phyloP scores from a whole-genome alignment of 37 sponge, comb jelly and placozoan species.

The Beroe ovata region DNA sequence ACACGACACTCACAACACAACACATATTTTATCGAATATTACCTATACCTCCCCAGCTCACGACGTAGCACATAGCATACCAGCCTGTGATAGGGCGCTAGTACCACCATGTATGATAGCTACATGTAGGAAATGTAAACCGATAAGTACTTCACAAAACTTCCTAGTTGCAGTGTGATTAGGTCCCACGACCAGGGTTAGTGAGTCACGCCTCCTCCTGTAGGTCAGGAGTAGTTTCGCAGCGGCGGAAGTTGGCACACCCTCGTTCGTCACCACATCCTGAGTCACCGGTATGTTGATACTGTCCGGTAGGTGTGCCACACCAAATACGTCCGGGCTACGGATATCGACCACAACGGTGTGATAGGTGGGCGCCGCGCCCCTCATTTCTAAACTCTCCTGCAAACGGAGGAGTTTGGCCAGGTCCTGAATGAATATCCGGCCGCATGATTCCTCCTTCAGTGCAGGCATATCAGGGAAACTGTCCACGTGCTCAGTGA shows the following conservation, averaged over 20 bases:
- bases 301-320: conserved; percentile 49
- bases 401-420: conserved; percentile 23
- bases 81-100: conserved; percentile 55
- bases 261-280: conserved; percentile 25
- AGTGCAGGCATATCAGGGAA: conserved; percentile 33
- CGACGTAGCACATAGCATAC: conserved; percentile 39
- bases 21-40: neutral
- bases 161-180: neutral
- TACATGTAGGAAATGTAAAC: conserved; percentile 39
- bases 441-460: conserved; percentile 32
- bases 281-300: conserved; percentile 13
- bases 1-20: neutral
- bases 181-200: conserved; percentile 52
- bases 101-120: conserved; percentile 39
- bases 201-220: neutral
- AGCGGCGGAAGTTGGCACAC: neutral
- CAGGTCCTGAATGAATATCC: conserved; percentile 54
- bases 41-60: too few species aligned
- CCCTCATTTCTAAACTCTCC: conserved; percentile 37
- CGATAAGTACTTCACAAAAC: conserved; percentile 41
- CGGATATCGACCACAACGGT: conserved; percentile 50
- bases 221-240: neutral
- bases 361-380: neutral
- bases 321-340: conserved; percentile 45
- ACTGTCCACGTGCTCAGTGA: conserved; percentile 12